Evolutionary conservation across 2,113 vertebrate species (phyloP).

Genomic region (Xenopus borealis): DNA sequence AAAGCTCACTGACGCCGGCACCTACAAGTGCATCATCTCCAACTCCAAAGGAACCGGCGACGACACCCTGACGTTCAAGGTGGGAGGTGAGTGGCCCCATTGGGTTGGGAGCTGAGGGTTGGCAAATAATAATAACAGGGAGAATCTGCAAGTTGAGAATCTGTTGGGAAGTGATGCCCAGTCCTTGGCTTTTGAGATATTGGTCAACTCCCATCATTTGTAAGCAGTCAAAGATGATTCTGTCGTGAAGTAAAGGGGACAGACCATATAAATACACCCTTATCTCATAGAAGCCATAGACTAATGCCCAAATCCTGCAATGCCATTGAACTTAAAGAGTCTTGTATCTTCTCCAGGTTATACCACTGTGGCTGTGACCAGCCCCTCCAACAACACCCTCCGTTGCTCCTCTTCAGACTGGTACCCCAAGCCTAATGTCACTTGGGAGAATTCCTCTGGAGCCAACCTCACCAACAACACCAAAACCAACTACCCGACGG

Average conservation of each 20-base stretch:
- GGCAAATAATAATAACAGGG: background rate
- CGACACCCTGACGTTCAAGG: slow-evolving; percentile 56
- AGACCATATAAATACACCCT: background rate
- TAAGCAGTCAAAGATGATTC: background rate
- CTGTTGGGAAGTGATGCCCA: background rate
- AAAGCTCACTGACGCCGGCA: slow-evolving; percentile 56
- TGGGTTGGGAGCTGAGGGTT: background rate
- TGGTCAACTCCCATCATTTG: background rate
- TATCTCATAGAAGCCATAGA: fast-evolving
- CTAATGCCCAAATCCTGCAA: background rate
- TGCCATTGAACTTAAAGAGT: background rate
- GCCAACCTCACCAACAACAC: slow-evolving; percentile 26
- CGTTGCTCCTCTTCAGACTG: slow-evolving; percentile 55
- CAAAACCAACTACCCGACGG: slow-evolving; percentile 55
- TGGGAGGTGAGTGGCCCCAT: slow-evolving; percentile 59
- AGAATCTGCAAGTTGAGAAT: background rate
- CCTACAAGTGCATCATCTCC: slow-evolving; percentile 57
- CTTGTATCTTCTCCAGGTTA: slow-evolving; percentile 53
- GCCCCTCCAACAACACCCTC: slow-evolving; percentile 46
- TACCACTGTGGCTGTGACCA: slow-evolving; percentile 52
- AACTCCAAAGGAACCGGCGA: slow-evolving; percentile 59
- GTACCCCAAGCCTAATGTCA: slow-evolving; percentile 57
- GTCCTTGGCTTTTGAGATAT: background rate
- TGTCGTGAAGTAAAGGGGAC: background rate
- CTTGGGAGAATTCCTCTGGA: slow-evolving; percentile 48